Percentiles rank a stretch among this genome's conserved stretches.
Evolutionary conservation across 2,797 vertebrate genomes (phyloP).

Genomic region (Agapornis canus): DNA sequence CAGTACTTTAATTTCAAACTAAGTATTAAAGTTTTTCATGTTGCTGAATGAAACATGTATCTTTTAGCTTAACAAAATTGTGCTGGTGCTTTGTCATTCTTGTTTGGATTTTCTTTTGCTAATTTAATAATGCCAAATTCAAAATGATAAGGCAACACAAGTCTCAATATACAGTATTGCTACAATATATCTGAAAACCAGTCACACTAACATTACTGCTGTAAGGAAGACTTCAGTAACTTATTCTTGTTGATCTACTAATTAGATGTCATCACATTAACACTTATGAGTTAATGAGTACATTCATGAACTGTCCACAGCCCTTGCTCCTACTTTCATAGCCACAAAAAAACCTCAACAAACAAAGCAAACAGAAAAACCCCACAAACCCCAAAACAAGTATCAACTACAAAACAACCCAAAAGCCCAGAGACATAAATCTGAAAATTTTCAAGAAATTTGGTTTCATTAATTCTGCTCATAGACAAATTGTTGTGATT

Average conservation of each 20-base stretch:
- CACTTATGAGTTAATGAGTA: neutral
- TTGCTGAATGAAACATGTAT: neutral
- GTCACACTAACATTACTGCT: rapidly evolving
- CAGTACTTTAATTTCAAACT: neutral
- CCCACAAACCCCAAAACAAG: neutral
- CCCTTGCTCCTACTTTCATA: neutral
- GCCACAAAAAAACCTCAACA: neutral
- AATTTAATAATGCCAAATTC: neutral
- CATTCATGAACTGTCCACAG: neutral
- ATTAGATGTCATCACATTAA: neutral
- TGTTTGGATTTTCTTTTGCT: neutral
- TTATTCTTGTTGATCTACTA: neutral
- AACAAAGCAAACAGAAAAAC: neutral
- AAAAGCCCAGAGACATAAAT: neutral
- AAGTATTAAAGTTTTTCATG: neutral
- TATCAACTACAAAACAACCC: neutral
- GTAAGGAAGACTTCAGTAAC: neutral
- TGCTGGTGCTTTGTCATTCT: neutral
- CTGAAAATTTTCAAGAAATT: neutral
- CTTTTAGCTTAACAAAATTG: neutral
- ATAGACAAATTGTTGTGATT: neutral
- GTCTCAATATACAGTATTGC: neutral
- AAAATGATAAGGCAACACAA: neutral
- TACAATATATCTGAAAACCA: neutral
- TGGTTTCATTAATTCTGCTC: neutral